A percentile compares a stretch with the other conserved stretches of the same genome.
Conservation (phyloP, 2,888 invertebrate species). For the Clanis bilineata region DNA sequence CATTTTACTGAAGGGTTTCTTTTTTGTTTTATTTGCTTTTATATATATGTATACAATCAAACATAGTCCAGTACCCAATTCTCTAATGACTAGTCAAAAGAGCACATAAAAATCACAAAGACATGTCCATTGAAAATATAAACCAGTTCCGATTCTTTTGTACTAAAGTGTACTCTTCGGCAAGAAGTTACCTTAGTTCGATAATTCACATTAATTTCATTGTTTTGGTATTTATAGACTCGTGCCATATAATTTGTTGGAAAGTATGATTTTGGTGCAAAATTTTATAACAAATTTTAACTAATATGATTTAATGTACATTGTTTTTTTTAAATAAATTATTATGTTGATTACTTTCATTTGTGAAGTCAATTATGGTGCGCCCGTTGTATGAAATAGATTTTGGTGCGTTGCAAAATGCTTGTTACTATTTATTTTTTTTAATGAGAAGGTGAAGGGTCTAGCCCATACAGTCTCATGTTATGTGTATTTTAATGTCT, state of each 20-base stretch:
- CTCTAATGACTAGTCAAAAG: too few relatives aligned
- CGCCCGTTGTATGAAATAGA: constrained; percentile 45
- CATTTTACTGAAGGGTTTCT: too few relatives aligned
- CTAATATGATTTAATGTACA: constrained; percentile 28
- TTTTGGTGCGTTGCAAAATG: constrained; percentile 11
- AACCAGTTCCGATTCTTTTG: background rate
- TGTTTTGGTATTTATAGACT: constrained; percentile 18
- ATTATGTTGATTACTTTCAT: constrained; percentile 21
- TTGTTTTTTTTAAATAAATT: constrained; percentile 33
- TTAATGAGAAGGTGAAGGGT: too few relatives aligned
- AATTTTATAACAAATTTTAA: background rate
- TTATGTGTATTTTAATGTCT: too few relatives aligned
- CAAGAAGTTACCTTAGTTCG: constrained; percentile 37
- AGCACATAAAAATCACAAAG: too few relatives aligned
- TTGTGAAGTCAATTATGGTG: constrained; percentile 74
- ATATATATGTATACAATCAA: too few relatives aligned
- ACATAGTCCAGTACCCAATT: too few relatives aligned
- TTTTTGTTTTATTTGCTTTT: too few relatives aligned
- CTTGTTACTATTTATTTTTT: too few relatives aligned
- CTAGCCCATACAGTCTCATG: too few relatives aligned
- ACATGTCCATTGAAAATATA: background rate
- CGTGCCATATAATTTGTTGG: constrained; percentile 39
- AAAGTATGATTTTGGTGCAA: constrained; percentile 24
- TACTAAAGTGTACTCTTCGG: constrained; percentile 22
- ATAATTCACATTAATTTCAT: constrained; percentile 1